These are phyloP conservation scores for Sycophila texana DNA, from an alignment of 2,888 invertebrate genomes.

Conservation along the genomic window DNA sequence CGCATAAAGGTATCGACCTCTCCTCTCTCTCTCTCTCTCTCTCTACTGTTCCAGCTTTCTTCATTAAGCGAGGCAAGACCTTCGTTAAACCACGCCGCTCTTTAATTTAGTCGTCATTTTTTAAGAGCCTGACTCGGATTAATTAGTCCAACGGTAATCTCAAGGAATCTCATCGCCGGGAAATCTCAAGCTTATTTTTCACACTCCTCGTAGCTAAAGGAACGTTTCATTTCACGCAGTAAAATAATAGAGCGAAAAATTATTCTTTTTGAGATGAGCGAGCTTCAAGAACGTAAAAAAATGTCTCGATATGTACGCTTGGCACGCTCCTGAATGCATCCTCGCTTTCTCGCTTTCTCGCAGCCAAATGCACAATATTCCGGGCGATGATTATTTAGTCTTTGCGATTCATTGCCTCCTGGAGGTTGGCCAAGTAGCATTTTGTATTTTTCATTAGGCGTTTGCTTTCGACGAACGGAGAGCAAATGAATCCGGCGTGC, in stretches of 20 bases:
- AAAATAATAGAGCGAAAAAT: no score
- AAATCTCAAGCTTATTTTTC: no score
- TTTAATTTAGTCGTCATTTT: conserved; percentile 36
- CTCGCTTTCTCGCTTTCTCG: background rate
- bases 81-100: conserved; percentile 18
- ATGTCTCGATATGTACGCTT: background rate
- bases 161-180: background rate
- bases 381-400: background rate
- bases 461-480: no score
- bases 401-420: conserved; percentile 13
- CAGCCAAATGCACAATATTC: no score
- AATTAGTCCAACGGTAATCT: conserved; percentile 9
- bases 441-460: conserved; percentile 38
- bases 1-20: background rate
- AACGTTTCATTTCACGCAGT: no score
- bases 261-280: no score
- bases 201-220: background rate
- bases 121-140: conserved; percentile 17
- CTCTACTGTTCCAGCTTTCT: no score
- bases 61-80: background rate
- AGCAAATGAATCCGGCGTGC: no score
- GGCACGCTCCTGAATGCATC: background rate
- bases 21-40: no score
- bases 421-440: conserved; percentile 33
- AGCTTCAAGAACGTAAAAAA: no score